Evolutionary conservation across 1,140 invertebrate species (phyloP).

Genomic region (Agrypnia vestita): DNA sequence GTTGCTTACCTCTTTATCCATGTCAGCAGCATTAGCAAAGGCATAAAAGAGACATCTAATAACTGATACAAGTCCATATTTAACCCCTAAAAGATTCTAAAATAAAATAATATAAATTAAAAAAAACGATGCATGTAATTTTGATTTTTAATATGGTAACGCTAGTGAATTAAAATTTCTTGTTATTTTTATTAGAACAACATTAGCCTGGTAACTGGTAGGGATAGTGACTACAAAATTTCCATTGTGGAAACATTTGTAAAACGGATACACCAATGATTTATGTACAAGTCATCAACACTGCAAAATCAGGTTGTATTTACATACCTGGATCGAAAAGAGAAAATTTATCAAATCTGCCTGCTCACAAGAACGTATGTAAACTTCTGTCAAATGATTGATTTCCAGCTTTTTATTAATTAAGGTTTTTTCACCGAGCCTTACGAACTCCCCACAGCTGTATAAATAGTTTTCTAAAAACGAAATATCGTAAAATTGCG

Average conservation of each 20-base stretch:
- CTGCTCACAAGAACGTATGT: conserved; percentile 2
- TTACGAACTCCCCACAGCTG: not conserved
- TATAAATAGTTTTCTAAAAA: not conserved
- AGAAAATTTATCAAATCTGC: conserved; percentile 9
- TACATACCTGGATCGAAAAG: not conserved
- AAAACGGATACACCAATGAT: not conserved
- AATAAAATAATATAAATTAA: too few relatives aligned
- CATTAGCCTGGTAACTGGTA: not conserved
- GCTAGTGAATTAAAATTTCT: too few relatives aligned
- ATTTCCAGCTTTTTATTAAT: not conserved
- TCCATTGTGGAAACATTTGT: not conserved
- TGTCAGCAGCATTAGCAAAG: not conserved
- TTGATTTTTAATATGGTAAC: too few relatives aligned
- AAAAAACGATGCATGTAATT: too few relatives aligned
- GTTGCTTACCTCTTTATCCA: not conserved
- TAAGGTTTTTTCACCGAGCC: not conserved
- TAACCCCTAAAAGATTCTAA: not conserved
- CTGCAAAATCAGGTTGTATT: too few relatives aligned
- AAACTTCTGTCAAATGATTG: conserved; percentile 1
- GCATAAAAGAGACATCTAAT: not conserved
- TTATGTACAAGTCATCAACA: not conserved
- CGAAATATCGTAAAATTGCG: not conserved
- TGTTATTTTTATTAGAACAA: not conserved
- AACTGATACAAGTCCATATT: not conserved
- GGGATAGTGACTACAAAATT: too few relatives aligned